phyloP scores from a whole-genome alignment of 2,113 vertebrate genomes.

The Galbula dea region DNA sequence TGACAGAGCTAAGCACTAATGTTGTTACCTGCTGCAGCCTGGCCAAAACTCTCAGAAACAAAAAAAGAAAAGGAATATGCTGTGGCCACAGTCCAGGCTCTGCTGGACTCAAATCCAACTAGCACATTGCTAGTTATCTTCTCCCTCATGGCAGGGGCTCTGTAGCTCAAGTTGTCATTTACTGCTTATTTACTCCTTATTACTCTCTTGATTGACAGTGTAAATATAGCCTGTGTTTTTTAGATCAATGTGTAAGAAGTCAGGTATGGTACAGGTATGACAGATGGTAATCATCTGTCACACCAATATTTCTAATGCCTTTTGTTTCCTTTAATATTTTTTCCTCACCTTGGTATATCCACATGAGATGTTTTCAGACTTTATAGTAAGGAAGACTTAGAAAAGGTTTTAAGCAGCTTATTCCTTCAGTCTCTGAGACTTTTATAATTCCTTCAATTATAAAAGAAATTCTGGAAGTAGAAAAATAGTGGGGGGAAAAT shows the following conservation, averaged over 20 bases:
- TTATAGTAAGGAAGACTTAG: not conserved
- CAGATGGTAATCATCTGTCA: not conserved
- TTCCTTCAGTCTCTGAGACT: not conserved
- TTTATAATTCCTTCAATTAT: not conserved
- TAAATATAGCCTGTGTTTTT: not conserved
- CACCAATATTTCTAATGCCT: not conserved
- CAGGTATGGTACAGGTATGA: not conserved
- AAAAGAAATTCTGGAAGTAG: not conserved
- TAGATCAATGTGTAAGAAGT: not conserved
- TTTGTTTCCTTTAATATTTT: not conserved
- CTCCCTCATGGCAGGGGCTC: rapidly evolving
- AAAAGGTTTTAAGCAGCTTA: not conserved
- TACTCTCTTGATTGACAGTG: not conserved
- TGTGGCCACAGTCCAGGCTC: not conserved
- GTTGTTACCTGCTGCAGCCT: not conserved
- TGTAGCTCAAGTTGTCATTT: not conserved
- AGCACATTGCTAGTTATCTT: not conserved
- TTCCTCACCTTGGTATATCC: not conserved
- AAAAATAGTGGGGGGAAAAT: not conserved
- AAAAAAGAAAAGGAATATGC: not conserved
- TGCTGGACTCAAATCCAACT: not conserved
- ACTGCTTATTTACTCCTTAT: not conserved
- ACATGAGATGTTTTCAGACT: not conserved
- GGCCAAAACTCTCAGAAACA: not conserved
- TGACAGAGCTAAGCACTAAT: not conserved